These are phyloP conservation scores for Engraulis encrasicolus DNA, from an alignment of 2,113 vertebrate species.

Conservation along the genomic window DNA sequence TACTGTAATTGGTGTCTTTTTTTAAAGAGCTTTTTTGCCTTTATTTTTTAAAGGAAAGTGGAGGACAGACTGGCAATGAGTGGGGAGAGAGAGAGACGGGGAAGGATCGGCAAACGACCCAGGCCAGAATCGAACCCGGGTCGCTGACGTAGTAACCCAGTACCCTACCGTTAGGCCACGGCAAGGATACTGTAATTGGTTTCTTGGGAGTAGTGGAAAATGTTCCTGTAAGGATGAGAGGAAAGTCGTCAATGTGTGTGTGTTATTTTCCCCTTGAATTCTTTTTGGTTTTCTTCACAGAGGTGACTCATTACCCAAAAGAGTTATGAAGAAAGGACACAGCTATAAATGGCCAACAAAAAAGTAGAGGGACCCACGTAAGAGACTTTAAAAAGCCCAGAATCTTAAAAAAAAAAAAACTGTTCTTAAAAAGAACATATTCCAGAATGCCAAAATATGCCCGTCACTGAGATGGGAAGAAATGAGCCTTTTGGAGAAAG, in stretches of 20 bases:
- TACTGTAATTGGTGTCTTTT: constrained; percentile 58
- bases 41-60: too few species aligned
- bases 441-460: not conserved
- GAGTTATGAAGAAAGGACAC: constrained; percentile 7
- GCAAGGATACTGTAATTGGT: constrained; percentile 53
- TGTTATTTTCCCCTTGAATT: not conserved
- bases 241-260: constrained; percentile 6
- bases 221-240: constrained; percentile 50
- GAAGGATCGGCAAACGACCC: too few species aligned
- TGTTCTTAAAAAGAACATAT: too few species aligned
- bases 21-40: too few species aligned
- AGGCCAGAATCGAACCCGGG: too few species aligned
- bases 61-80: too few species aligned
- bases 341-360: not conserved
- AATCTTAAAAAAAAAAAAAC: not conserved
- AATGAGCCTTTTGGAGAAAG: not conserved
- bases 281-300: constrained; percentile 1
- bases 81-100: too few species aligned
- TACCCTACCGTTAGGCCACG: too few species aligned
- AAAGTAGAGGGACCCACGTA: not conserved
- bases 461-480: not conserved
- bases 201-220: constrained; percentile 49
- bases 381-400: not conserved
- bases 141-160: too few species aligned
- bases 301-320: constrained; percentile 52